Evolutionary conservation across 2,113 vertebrate species (phyloP), one percentile per base, ranked within the genome.

Genomic region (Kobus ellipsiprymnus): DNA sequence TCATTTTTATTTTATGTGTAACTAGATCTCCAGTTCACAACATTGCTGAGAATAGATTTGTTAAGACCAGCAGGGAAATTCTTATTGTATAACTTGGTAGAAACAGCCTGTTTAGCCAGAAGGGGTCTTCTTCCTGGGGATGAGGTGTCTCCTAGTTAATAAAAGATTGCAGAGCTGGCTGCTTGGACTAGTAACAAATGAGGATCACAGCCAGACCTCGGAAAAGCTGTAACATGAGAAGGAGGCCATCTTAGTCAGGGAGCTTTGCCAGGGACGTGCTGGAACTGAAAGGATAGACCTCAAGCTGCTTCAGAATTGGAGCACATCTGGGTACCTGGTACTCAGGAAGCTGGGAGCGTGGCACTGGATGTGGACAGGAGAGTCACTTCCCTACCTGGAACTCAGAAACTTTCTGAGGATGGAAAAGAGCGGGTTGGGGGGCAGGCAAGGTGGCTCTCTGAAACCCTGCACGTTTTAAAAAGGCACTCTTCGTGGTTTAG

Each of bases 141-240:
- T 60, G 86, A 95, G 62, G 64, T 71, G 36, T 91, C 89, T 71
- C 85, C 91, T 71, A 30, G 8, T 94, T 89, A 94, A 85, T 62
- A 86, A 95, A 40, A 92, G 85, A 91, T 77, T 60, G 12, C 85
- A 91, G 93, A 93, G 40, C 44, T 89, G 60, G n/a, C 54, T 92
- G n/a, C 84, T 85, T 86, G 85, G 84, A 96, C 36, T 25, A 55
- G 71, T 59, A 52, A 90, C 62, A 92, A 87, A 83, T 29, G 33
- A 88, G 74, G 86, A 62, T 81, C 71, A 59, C 55, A 64, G 74
- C 27, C 87, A 81, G 87, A 44, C 16, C 59, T 92, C 33, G 33
- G 77, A 94, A 87, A 81, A 94, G 16, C 4, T 60, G 8, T 23
- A 92, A 96, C n/a, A 6, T 5, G 52, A 97, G 81, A 50, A 92